A percentile compares a stretch with the other conserved stretches of the same genome.
Evolutionary conservation across 2,888 invertebrate species (phyloP).

Genomic region (Trichogramma evanescens): DNA sequence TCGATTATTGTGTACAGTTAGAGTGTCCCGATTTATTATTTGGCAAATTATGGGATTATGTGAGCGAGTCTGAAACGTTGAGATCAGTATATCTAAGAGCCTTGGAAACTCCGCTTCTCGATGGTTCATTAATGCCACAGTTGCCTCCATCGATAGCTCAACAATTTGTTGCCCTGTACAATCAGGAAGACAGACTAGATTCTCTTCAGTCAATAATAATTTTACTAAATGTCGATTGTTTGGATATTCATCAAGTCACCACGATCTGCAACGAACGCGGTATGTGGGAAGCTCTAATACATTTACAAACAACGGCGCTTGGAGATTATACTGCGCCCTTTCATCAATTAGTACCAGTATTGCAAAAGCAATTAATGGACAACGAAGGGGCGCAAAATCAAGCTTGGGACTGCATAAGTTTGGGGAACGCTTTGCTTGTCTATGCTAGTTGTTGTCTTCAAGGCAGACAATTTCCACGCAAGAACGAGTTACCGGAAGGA

Average conservation of each 20-base stretch:
- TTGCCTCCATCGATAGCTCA: conserved; percentile 58
- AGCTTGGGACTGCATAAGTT: conserved; percentile 44
- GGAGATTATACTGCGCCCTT: conserved; percentile 64
- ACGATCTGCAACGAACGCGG: conserved; percentile 58
- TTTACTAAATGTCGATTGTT: conserved; percentile 55
- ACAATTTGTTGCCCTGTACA: conserved; percentile 61
- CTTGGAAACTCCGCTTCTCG: conserved; percentile 57
- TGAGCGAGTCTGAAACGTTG: conserved; percentile 54
- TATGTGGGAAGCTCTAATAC: conserved; percentile 61
- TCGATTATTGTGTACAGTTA: conserved; percentile 44
- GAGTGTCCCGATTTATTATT: conserved; percentile 48
- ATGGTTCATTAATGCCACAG: conserved; percentile 51
- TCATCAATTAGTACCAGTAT: conserved; percentile 56
- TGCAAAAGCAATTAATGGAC: conserved; percentile 45
- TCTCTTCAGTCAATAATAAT: conserved; percentile 66
- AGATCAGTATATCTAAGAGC: conserved; percentile 61
- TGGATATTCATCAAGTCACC: conserved; percentile 61
- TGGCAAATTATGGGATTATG: conserved; percentile 52
- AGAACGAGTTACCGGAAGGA: conserved; percentile 61
- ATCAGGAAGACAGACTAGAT: conserved; percentile 58
- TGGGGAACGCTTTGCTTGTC: conserved; percentile 78
- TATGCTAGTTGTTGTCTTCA: conserved; percentile 82
- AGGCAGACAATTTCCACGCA: conserved; percentile 72
- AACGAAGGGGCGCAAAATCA: conserved; percentile 16
- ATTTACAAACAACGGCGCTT: conserved; percentile 64